Evolutionary conservation across 2,797 vertebrate genomes (phyloP).

Genomic region (Chaetodon trifasciatus): DNA sequence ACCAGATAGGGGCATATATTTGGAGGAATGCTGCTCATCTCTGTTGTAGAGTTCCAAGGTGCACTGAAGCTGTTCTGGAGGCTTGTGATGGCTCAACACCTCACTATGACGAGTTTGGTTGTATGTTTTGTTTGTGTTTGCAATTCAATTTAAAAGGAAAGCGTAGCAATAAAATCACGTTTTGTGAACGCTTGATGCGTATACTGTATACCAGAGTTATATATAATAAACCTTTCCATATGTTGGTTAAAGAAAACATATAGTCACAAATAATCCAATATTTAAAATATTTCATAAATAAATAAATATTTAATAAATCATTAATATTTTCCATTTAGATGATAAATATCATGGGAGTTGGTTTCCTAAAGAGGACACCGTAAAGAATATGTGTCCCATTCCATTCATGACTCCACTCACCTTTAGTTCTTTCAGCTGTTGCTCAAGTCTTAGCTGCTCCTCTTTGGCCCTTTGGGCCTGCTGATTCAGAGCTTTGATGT

Average conservation of each 20-base stretch:
- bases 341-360: too few species aligned
- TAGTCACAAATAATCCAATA: too few species aligned
- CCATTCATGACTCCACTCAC: slow-evolving; percentile 69
- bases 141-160: neutral
- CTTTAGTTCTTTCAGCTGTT: slow-evolving; percentile 87
- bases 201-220: neutral
- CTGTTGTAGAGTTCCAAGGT: neutral
- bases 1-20: too few species aligned
- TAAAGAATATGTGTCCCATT: neutral
- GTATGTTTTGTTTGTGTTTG: neutral
- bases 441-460: slow-evolving; percentile 87
- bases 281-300: too few species aligned
- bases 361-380: neutral
- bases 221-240: neutral
- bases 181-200: neutral
- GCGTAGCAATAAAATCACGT: neutral
- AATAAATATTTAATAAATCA: too few species aligned
- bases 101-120: neutral
- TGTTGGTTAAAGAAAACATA: neutral
- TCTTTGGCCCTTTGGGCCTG: slow-evolving; percentile 87
- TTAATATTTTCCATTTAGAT: too few species aligned
- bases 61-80: neutral
- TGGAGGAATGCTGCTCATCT: neutral
- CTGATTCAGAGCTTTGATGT: slow-evolving; percentile 87
- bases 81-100: neutral